Percentiles rank a stretch among this genome's conserved stretches.
Evolutionary conservation across 2,113 vertebrate species (phyloP).

Genomic region (Synchiropus splendidus): DNA sequence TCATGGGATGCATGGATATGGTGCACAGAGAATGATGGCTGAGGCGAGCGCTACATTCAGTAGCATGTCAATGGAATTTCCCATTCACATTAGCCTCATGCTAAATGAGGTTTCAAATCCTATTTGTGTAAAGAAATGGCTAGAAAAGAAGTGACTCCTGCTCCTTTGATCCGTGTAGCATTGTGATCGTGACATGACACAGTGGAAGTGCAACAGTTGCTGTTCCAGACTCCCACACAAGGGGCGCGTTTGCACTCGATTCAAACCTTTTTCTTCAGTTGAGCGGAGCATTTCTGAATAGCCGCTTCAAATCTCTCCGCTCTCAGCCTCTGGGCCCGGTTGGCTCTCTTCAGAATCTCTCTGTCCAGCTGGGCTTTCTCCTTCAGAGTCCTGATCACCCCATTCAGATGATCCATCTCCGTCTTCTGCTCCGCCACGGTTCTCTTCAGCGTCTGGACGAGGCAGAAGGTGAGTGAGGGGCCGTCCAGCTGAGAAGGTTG

Average conservation of each 20-base stretch:
- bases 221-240: neutral
- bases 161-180: no score
- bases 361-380: conserved; percentile 63
- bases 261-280: conserved; percentile 71
- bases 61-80: no score
- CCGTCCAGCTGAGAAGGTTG: neutral
- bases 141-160: no score
- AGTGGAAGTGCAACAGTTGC: neutral
- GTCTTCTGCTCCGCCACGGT: conserved; percentile 66
- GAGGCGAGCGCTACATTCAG: no score
- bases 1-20: no score
- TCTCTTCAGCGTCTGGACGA: conserved; percentile 69
- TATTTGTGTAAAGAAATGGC: no score
- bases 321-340: conserved; percentile 69
- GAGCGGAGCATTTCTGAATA: conserved; percentile 61
- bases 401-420: conserved; percentile 56
- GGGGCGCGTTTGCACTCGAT: neutral
- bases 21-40: no score
- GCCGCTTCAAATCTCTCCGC: conserved; percentile 65
- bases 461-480: neutral
- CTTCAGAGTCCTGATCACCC: conserved; percentile 49
- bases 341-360: conserved; percentile 69
- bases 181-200: no score
- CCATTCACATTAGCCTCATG: no score
- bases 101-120: no score